A percentile compares a stretch with the other conserved stretches of the same genome.
These are phyloP conservation scores for Pardosa pseudoannulata DNA, from an alignment of 2,888 invertebrate species.

Conservation along the genomic window DNA sequence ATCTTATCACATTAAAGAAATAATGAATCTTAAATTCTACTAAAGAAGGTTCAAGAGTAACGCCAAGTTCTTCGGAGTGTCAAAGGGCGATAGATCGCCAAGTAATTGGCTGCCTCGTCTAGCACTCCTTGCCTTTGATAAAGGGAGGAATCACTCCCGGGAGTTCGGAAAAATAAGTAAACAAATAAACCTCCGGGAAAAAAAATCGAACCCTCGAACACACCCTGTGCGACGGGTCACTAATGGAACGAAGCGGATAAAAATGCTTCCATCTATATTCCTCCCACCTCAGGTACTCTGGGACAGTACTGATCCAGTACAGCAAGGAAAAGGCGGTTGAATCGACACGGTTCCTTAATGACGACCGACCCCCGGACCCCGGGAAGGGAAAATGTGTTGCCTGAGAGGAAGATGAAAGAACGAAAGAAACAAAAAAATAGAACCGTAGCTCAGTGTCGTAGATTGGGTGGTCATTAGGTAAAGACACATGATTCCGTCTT, in stretches of 20 bases:
- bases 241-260: conserved; percentile 59
- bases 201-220: conserved; percentile 34
- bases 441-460: conserved; percentile 59
- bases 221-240: conserved; percentile 56
- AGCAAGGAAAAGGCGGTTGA: conserved; percentile 68
- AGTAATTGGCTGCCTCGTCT: too few species aligned
- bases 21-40: too few species aligned
- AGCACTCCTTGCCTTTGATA: background rate
- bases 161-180: conserved; percentile 33
- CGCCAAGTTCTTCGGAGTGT: too few species aligned
- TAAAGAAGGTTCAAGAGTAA: too few species aligned
- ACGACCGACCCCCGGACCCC: conserved; percentile 38
- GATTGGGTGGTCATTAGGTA: conserved; percentile 60
- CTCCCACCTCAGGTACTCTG: conserved; percentile 58
- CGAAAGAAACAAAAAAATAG: conserved; percentile 32
- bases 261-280: conserved; percentile 66
- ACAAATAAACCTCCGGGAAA: background rate
- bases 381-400: background rate
- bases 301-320: conserved; percentile 29
- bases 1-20: too few species aligned
- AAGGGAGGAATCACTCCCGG: conserved; percentile 42
- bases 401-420: background rate
- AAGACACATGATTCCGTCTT: background rate
- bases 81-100: too few species aligned
- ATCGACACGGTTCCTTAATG: conserved; percentile 60